A percentile compares a stretch with the other conserved stretches of the same genome.
Evolutionary conservation across 2,888 invertebrate species (phyloP).

Genomic region (Dioctria linearis): DNA sequence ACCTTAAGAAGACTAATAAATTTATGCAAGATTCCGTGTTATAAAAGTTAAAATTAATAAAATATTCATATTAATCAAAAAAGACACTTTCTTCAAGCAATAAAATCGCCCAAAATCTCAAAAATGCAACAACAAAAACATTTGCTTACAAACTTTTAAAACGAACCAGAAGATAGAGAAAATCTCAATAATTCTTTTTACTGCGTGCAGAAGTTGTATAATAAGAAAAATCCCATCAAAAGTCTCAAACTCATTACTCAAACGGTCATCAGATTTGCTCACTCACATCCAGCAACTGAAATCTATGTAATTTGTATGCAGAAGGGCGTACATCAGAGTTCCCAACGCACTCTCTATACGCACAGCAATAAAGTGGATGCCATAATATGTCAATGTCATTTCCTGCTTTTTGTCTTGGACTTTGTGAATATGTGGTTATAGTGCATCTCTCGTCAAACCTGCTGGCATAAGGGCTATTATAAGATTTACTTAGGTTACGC

Average conservation of each 20-base stretch:
- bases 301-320: constrained; percentile 32
- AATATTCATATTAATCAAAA: no score
- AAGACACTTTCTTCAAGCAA: no score
- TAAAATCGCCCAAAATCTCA: no score
- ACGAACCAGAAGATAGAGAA: no score
- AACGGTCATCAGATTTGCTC: constrained; percentile 31
- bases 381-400: constrained; percentile 49
- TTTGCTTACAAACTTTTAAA: no score
- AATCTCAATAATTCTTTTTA: neutral
- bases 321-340: constrained; percentile 12
- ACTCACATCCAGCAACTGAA: constrained; percentile 10
- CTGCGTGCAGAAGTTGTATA: neutral
- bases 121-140: no score
- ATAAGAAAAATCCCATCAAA: neutral
- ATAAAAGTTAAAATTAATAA: no score
- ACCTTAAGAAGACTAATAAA: no score
- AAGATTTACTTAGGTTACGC: neutral
- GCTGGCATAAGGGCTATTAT: neutral
- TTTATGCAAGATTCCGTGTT: no score
- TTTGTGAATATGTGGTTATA: neutral
- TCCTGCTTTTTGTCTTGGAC: constrained; percentile 42
- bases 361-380: constrained; percentile 23
- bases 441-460: constrained; percentile 37
- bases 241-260: constrained; percentile 47
- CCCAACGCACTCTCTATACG: constrained; percentile 42